A percentile compares a stretch with the other conserved stretches of the same genome.
Conservation (phyloP, 2,888 invertebrate species). For the Oxyteleia sp. region DNA sequence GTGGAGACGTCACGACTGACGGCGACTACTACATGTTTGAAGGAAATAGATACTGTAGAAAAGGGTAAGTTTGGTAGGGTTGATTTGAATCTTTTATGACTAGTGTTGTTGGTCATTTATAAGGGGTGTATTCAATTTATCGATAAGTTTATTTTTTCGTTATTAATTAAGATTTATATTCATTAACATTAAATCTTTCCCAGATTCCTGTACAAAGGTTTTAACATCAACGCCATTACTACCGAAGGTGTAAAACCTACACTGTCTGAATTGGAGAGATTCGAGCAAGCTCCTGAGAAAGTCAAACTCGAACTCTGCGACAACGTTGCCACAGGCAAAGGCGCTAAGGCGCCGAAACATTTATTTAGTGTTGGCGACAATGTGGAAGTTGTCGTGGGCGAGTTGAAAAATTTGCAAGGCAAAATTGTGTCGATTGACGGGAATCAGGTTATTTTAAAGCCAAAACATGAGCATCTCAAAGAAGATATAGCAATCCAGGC, state of each 20-base stretch:
- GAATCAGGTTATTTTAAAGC: conserved; percentile 98
- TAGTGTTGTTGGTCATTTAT: too few relatives aligned
- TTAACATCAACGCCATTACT: conserved; percentile 97
- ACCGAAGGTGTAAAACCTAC: conserved; percentile 98
- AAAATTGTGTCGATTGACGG: conserved; percentile 96
- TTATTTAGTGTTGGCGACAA: conserved; percentile 91
- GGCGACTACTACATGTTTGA: conserved; percentile 99
- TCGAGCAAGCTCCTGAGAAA: conserved; percentile 96
- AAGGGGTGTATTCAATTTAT: too few relatives aligned
- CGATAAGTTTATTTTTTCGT: too few relatives aligned
- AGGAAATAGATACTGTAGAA: conserved; percentile 97
- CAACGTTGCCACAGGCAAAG: conserved; percentile 88
- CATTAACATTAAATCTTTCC: too few relatives aligned
- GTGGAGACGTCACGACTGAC: conserved; percentile 98
- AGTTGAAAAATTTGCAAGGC: conserved; percentile 32
- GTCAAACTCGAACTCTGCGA: conserved; percentile 94
- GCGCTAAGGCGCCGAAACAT: conserved; percentile 92
- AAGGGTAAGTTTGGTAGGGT: conserved; percentile 88
- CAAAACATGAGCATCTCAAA: conserved; percentile 98
- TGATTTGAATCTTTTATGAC: too few relatives aligned
- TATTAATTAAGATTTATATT: too few relatives aligned
- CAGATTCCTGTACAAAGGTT: conserved; percentile 97
- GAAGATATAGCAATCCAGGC: conserved; percentile 96
- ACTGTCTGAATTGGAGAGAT: conserved; percentile 97
- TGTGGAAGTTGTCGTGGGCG: conserved; percentile 77